These are phyloP conservation scores for Dynastes grantii DNA, from an alignment of 2,888 invertebrate species.

Conservation along the genomic window DNA sequence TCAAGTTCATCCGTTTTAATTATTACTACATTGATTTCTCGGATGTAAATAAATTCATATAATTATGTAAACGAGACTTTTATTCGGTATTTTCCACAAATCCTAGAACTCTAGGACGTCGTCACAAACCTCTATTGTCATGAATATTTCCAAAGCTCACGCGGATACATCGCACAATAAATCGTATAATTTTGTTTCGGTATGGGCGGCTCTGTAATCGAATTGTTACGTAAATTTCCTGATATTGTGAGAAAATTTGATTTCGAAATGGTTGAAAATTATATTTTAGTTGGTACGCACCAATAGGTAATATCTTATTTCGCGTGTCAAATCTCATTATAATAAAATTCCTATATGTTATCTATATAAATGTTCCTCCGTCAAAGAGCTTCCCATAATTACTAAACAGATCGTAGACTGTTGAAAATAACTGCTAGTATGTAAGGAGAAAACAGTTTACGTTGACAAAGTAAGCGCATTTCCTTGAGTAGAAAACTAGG, in stretches of 20 bases:
- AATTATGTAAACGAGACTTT: slow-evolving; percentile 43
- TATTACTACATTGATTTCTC: slow-evolving; percentile 13
- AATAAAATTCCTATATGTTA: too few species aligned
- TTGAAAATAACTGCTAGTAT: too few species aligned
- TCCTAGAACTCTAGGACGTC: slow-evolving; percentile 16
- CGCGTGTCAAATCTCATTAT: too few species aligned
- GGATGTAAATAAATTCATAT: slow-evolving; percentile 36
- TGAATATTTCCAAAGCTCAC: not conserved
- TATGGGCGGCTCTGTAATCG: not conserved
- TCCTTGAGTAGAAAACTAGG: too few species aligned
- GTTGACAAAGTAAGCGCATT: too few species aligned
- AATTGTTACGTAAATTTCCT: slow-evolving; percentile 17
- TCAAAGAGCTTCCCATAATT: too few species aligned
- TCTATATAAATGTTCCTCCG: too few species aligned
- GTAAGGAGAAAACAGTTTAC: too few species aligned
- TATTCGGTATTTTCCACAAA: slow-evolving; percentile 27
- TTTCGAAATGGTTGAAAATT: slow-evolving; percentile 3
- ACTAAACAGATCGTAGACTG: too few species aligned
- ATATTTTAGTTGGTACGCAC: not conserved
- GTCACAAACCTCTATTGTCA: slow-evolving; percentile 26
- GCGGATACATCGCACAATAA: slow-evolving; percentile 10
- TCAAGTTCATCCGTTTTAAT: slow-evolving; percentile 28
- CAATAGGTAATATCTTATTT: not conserved
- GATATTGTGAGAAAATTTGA: slow-evolving; percentile 8
- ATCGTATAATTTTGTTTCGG: slow-evolving; percentile 33